Evolutionary conservation across 2,888 invertebrate genomes (phyloP), one percentile per base, ranked within the genome.

Genomic region (Tanypteryx hageni): DNA sequence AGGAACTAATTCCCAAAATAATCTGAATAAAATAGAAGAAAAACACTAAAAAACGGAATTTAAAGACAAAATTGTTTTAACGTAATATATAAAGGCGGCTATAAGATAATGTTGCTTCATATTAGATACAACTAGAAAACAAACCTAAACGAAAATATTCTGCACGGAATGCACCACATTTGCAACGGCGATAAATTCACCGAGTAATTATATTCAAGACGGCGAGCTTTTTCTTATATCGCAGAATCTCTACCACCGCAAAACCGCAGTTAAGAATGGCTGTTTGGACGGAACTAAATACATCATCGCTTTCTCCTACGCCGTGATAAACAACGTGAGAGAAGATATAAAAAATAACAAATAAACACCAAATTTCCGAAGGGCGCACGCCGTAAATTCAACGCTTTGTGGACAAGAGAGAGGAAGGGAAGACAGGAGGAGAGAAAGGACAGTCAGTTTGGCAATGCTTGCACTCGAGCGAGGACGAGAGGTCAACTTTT

Each of bases 321-420:
- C n/a, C 4, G 68, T n/a, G 22, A 68, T n/a, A 85, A 58, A 56
- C 58, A 85, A 13, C n/a, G 22, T 22, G 27, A 27, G 16, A 31
- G 59, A 4, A 59, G 59, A 57, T 27, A 16, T 31, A 82, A 44
- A 82, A 27, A 59, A 85, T 16, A 27, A 61, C 86, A 61, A 59
- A 86, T 61, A 86, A 86, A 86, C 86, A 61, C 58, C 59, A 27
- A 27, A 86, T 86, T 86, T 61, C 86, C 27, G 61, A 22, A 59
- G 61, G 27, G 59, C 10, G 61, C 61, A 61, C 59, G 86, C 57
- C 85, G 85, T 85, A 85, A 61, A 86, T 86, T 16, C 85, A 85
- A 14, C 61, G 86, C 61, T 59, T n/a, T 5, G 86, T 27, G 86
- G 59, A 57, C 85, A 27, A 13, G 22, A 27, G 27, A 27, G 58